Conservation (phyloP, 2,888 invertebrate species). For the Hemicrepidius hirtus region DNA sequence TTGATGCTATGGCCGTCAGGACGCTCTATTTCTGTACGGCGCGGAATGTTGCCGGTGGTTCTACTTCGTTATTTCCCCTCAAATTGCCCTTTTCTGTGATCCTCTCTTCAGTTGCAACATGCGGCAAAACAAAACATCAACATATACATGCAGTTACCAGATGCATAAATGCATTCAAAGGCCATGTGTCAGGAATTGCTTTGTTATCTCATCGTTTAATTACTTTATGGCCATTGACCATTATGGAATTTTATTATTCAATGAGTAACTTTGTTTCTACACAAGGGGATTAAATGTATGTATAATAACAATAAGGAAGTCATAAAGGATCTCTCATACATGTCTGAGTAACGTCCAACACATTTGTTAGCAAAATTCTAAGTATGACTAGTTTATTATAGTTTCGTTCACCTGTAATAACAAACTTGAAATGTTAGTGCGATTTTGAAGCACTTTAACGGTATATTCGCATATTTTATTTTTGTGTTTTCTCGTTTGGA, state of each 20-base stretch:
- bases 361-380: slow-evolving; percentile 6
- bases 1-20: slow-evolving; percentile 37
- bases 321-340: neutral
- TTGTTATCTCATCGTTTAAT: neutral
- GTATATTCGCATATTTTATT: neutral
- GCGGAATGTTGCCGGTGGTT: slow-evolving; percentile 55
- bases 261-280: slow-evolving; percentile 1
- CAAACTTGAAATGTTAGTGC: slow-evolving; percentile 1
- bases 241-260: slow-evolving; percentile 15
- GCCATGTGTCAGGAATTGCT: slow-evolving; percentile 3
- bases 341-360: neutral
- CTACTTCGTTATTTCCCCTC: slow-evolving; percentile 35
- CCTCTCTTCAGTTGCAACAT: neutral
- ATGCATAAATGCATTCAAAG: slow-evolving; percentile 4
- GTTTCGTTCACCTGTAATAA: slow-evolving; percentile 27
- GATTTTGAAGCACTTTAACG: neutral
- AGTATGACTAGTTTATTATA: slow-evolving; percentile 4
- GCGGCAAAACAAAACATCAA: slow-evolving; percentile 6
- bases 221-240: slow-evolving; percentile 15
- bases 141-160: neutral
- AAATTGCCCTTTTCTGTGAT: slow-evolving; percentile 32
- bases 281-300: neutral
- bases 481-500: neutral
- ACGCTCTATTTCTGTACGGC: slow-evolving; percentile 56
- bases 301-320: slow-evolving; percentile 12